Evolutionary conservation across 1,140 invertebrate genomes (phyloP), one percentile per base, ranked within the genome.

Genomic region (Caenorhabditis tropicalis): DNA sequence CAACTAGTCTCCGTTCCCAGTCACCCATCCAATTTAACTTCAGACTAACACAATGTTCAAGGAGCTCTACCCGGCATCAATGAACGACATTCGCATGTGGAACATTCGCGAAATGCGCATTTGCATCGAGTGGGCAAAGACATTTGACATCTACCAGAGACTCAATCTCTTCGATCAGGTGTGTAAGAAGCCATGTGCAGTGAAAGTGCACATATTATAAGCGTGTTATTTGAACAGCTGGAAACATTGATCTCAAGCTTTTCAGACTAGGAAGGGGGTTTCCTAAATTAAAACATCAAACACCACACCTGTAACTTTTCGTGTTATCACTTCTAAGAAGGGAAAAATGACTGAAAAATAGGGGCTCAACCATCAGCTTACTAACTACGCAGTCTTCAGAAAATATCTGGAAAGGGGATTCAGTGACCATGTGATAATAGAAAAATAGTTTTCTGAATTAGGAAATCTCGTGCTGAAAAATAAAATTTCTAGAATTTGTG

Each of bases 41-140:
- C 53, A 90, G 89, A 83, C 83, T 10, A 82, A 83, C 27, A 91
- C 91, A 0, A 79, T 86, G 7, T 90, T 87, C 86, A 90, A 91
- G 83, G 90, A 91, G 29, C 86, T 87, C 27, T 90, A 91, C 83
- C 90, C 90, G 15, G 90, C 90, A 24, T 90, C 89, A 0, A 91
- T 91, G 90, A 89, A 89, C 48, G 90, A 91, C 88, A 91, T 91
- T 81, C 89, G 90, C 70, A 90, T 90, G 87, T 91, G 90, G 90
- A 91, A 91, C 81, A 91, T 90, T 60, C 84, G 90, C 6, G 90
- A 91, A 81, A 85, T 91, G 60, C 85, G 89, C 31, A 86, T 91
- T 9, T 91, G 90, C 53, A 74, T 91, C n/a, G 90, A 91, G 65
- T 91, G 90, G 90, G 90, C 87, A 3, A 91, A 91, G 43, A 91